phyloP scores from a whole-genome alignment of 2,113 vertebrate species.

The Synchiropus splendidus region DNA sequence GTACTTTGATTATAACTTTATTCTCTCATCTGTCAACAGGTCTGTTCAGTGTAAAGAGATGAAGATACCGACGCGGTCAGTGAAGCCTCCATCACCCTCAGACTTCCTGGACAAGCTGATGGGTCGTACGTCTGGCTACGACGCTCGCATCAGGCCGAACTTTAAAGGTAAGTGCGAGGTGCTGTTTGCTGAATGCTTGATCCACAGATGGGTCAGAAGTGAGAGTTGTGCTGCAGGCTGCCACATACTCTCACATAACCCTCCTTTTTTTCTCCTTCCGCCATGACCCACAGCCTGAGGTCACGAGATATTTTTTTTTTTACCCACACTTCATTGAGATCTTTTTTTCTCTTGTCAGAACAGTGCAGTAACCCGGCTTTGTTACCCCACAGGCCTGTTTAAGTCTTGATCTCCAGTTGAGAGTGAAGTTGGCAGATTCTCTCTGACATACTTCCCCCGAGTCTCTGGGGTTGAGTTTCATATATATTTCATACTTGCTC shows the following conservation, averaged over 20 bases:
- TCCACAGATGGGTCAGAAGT: constrained; percentile 34
- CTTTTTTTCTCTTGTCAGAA: constrained; percentile 24
- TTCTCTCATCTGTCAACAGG: constrained; percentile 44
- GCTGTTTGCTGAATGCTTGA: not conserved
- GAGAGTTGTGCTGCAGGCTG: constrained; percentile 30
- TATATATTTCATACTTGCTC: constrained; percentile 60
- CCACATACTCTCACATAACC: constrained; percentile 13
- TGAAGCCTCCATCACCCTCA: constrained; percentile 76
- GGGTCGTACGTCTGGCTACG: constrained; percentile 89
- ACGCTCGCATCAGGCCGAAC: constrained; percentile 89
- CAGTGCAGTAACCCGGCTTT: constrained; percentile 14
- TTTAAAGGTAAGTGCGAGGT: constrained; percentile 80
- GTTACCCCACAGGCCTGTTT: constrained; percentile 52
- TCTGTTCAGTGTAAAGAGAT: constrained; percentile 72
- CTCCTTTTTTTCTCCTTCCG: constrained; percentile 13
- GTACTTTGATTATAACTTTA: not conserved
- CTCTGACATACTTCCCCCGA: constrained; percentile 44
- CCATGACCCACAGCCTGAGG: constrained; percentile 50
- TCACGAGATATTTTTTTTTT: constrained; percentile 12
- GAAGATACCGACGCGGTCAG: constrained; percentile 61
- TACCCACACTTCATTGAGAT: constrained; percentile 21
- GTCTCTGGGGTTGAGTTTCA: constrained; percentile 45
- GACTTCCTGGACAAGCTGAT: constrained; percentile 96
- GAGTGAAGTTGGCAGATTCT: constrained; percentile 37
- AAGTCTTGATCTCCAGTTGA: constrained; percentile 16